Base-by-base conservation (phyloP, 1,140 invertebrate genomes). In the Trinorchestia longiramus region DNA sequence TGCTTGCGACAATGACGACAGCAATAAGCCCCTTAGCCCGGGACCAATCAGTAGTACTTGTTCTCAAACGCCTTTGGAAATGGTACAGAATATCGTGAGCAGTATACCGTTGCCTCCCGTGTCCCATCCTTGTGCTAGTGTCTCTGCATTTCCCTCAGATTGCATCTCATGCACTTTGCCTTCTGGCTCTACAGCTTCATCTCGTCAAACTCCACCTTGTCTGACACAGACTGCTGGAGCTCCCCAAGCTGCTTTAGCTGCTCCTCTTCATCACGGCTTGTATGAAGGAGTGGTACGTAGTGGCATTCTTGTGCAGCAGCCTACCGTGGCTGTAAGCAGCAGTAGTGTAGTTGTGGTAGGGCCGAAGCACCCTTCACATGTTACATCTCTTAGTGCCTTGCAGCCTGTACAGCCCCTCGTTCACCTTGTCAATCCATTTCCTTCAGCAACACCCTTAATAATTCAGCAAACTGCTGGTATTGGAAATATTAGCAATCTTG, bases 41-140 rank as follows among this genome's bases (percentile, higher is more conserved):
- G 96, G 96, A 41, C 96, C 96, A 43, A 95, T 96, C 41, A 96
- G 95, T 44, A 96, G 96, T 91, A 96, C 96, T 44, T 95, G 96
- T 92, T 98, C 98, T 11, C 98, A 98, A 97, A 98, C 98, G 53
- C 98, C 98, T 3, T 97, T 98, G 43, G 98, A 98, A 97, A 98
- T 98, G 98, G 98, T 98, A 0, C 98, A 98, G 97, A 98, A 98
- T 97, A 98, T 98, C 41, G 98, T 98, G 43, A 98, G 98, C 96
- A 98, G 98, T 97, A 98, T 98, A 96, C 98, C 98, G 97, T 97
- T 98, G 95, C 98, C 98, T 95, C 96, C 96, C 47, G 95, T 96
- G 23, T 95, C 96, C 62, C 92, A 94, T 43, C 36, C 44, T 11
- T 94, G 92, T n/a, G 41, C 92, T 28, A 94, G 92, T 47, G 92